Conservation (phyloP, 2,888 invertebrate genomes). For the Hofmannophila pseudospretella region DNA sequence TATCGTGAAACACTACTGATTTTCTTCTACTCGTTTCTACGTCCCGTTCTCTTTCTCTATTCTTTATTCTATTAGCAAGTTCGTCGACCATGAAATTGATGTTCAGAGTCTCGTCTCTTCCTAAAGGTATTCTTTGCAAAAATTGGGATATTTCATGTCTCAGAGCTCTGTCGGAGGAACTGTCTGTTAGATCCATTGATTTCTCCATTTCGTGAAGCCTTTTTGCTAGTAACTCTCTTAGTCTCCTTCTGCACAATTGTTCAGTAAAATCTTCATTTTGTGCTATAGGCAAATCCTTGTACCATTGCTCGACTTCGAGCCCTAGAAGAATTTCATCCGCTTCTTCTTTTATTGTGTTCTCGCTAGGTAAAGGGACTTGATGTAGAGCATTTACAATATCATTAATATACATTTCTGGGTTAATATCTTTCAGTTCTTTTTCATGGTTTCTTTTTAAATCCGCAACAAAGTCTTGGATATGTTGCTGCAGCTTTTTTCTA, state of each 20-base stretch:
- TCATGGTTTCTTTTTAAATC: constrained; percentile 32
- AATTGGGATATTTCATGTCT: constrained; percentile 33
- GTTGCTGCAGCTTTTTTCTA: constrained; percentile 36
- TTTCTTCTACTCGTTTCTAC: constrained; percentile 11
- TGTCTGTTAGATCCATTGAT: constrained; percentile 15
- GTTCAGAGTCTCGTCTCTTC: constrained; percentile 22
- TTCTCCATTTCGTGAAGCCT: constrained; percentile 39
- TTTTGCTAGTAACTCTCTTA: constrained; percentile 38
- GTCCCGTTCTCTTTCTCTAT: constrained; percentile 17
- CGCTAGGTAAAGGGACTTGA: constrained; percentile 43
- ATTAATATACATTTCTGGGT: constrained; percentile 25
- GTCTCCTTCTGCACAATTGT: constrained; percentile 26
- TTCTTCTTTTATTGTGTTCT: constrained; percentile 40
- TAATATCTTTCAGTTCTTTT: constrained; percentile 27
- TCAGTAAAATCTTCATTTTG: constrained; percentile 22
- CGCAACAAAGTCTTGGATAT: constrained; percentile 31
- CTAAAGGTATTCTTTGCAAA: constrained; percentile 33
- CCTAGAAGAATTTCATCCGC: constrained; percentile 44
- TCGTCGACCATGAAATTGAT: constrained; percentile 38
- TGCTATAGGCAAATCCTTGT: constrained; percentile 38
- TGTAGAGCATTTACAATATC: constrained; percentile 38
- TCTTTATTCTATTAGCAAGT: constrained; percentile 39
- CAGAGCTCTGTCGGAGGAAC: constrained; percentile 22
- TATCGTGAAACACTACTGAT: constrained; percentile 27
- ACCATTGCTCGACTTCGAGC: constrained; percentile 52